Base-by-base conservation (phyloP, 2,113 vertebrate species). In the Sylvietta virens region DNA sequence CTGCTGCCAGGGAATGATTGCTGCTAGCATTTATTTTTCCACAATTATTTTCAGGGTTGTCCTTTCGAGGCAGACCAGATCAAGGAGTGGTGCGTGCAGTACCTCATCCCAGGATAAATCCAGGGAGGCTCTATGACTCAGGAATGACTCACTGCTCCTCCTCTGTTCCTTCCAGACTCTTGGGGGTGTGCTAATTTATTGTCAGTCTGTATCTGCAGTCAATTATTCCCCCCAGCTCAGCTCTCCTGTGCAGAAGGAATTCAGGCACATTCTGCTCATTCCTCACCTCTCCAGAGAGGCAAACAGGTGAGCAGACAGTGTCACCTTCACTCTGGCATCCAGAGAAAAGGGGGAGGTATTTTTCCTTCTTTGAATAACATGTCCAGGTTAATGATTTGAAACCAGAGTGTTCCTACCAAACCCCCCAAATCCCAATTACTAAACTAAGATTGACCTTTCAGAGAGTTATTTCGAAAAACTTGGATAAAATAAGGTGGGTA, bases 81-180 rank as follows among this genome's bases (percentile, higher is more conserved):
- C 85, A 84, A 94, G 90, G 88, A 94, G 91, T 82, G 89, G 90
- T 64, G 76, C 15, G 37, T 45, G 42, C 23, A 81, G 71, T 67
- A 70, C 84, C 53, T 91, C 89, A 88, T 39, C 44, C 64, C 85
- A 58, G 92, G 95, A 92, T 78, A 91, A 82, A 92, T 83, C 83
- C 88, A 15, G 88, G 94, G 83, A 97, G 91, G 78, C 88, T 95
- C 96, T 67, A 86, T 96, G 95, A 97, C 86, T 95, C 96, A 94
- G 65, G 47, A 94, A 7, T 96, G 96, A 96, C 56, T 97, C 96
- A 97, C 94, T 88, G 93, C 86, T 94, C 89, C 81, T 96, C 94
- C 91, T 95, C 92, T 88, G 78, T 65, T 81, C 45, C 83, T 92
- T 88, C 94, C 92, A 96, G 96, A 93, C 91, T 92, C 93, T 94